These are phyloP conservation scores for Bambusicola thoracicus DNA, from an alignment of 2,113 vertebrate species.

Conservation along the genomic window DNA sequence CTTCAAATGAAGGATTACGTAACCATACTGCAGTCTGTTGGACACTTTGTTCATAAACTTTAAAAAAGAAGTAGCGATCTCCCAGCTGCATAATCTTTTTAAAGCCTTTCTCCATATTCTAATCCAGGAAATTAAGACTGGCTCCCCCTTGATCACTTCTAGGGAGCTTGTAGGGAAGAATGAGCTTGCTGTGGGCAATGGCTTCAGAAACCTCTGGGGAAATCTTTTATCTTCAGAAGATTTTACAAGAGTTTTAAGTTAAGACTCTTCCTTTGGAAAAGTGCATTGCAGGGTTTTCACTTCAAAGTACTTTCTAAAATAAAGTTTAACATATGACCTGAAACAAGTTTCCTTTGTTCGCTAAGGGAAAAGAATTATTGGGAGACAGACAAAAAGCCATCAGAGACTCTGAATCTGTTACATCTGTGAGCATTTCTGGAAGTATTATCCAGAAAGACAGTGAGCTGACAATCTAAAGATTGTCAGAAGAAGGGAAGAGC, in stretches of 20 bases:
- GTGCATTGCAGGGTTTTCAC: not conserved
- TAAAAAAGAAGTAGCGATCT: not conserved
- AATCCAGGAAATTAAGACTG: not conserved
- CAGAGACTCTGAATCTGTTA: not conserved
- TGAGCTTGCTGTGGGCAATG: slow-evolving; percentile 24
- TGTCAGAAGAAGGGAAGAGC: not conserved
- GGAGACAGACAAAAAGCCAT: not conserved
- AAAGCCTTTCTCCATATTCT: not conserved
- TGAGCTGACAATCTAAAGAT: not conserved
- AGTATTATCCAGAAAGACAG: not conserved
- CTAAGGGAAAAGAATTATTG: not conserved
- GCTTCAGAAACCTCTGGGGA: slow-evolving; percentile 57
- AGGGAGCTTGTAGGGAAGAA: not conserved
- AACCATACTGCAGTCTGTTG: not conserved
- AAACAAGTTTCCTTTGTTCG: slow-evolving; percentile 9
- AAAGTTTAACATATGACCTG: not conserved
- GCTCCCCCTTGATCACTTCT: not conserved
- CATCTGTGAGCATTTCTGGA: not conserved
- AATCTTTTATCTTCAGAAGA: slow-evolving; percentile 52
- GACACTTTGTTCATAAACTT: not conserved
- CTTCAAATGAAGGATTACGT: not conserved
- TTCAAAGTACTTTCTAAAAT: not conserved
- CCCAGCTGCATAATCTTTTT: not conserved
- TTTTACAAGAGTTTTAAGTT: not conserved
- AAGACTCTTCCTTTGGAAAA: slow-evolving; percentile 25